Evolutionary conservation across 1,140 invertebrate genomes (phyloP).

Genomic region (Phymorhynchus buccinoides): DNA sequence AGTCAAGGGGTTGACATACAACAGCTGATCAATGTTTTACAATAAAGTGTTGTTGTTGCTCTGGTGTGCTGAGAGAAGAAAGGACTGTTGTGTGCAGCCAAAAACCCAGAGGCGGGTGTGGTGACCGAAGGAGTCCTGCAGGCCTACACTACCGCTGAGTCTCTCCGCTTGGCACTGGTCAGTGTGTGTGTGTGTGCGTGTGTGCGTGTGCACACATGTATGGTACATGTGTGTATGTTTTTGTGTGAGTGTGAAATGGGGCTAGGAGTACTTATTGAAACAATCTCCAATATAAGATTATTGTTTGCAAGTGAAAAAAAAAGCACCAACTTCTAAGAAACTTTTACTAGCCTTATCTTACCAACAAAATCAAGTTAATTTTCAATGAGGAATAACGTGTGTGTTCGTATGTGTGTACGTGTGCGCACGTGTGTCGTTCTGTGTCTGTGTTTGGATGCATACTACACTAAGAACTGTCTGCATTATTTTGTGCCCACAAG

Average conservation of each 20-base stretch:
- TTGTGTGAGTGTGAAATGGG: neutral
- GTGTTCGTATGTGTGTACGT: neutral
- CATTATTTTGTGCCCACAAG: no score
- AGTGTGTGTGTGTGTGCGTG: slow-evolving; percentile 39
- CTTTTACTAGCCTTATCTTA: no score
- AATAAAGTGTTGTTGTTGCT: no score
- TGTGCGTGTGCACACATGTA: neutral
- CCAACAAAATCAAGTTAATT: no score
- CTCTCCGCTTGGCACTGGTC: slow-evolving; percentile 62
- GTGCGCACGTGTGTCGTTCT: neutral
- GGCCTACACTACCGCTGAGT: slow-evolving; percentile 68
- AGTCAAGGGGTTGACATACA: no score
- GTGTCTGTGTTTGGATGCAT: neutral
- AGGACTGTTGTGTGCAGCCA: neutral
- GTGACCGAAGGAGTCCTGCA: slow-evolving; percentile 65
- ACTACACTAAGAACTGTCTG: no score
- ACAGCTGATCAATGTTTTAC: no score
- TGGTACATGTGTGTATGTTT: neutral
- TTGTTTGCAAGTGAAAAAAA: no score
- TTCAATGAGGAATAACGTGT: neutral
- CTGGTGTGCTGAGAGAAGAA: no score
- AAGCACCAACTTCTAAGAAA: no score
- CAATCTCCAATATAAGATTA: no score
- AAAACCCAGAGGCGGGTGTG: slow-evolving; percentile 5
- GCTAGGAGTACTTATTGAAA: no score